phyloP scores from a whole-genome alignment of 2,113 vertebrate species.

The Saimiri boliviensis region DNA sequence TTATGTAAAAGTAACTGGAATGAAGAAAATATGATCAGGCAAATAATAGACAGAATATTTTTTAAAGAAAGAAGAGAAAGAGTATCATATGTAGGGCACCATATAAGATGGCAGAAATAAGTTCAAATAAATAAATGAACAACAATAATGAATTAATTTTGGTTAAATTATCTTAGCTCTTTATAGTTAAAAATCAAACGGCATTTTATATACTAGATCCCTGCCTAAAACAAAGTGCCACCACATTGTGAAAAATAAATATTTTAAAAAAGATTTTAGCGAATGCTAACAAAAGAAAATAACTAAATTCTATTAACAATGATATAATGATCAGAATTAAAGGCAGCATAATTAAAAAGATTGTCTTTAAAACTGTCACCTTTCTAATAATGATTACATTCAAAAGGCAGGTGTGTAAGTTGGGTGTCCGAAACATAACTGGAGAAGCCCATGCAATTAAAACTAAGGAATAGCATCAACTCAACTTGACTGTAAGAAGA shows the following conservation, averaged over 20 bases:
- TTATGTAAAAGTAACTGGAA: neutral
- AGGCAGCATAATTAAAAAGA: neutral
- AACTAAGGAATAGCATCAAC: neutral
- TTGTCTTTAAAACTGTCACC: too few relatives aligned
- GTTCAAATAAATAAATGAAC: constrained; percentile 39
- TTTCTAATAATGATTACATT: neutral
- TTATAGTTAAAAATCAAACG: neutral
- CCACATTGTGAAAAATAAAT: neutral
- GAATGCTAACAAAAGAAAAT: constrained; percentile 35
- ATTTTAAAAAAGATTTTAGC: neutral
- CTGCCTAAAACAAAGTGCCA: neutral
- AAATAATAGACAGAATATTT: neutral
- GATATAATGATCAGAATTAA: neutral
- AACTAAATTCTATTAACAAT: neutral
- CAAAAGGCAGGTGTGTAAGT: neutral
- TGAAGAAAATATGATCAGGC: constrained; percentile 1
- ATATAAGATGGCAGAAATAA: constrained; percentile 21
- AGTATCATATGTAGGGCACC: neutral
- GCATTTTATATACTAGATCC: constrained; percentile 27
- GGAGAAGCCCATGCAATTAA: neutral
- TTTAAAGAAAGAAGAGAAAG: neutral
- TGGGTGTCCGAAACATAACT: neutral
- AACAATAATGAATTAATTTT: neutral
- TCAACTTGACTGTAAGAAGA: neutral
- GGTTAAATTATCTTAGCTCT: neutral